Percentiles rank a stretch among this genome's conserved stretches.
Evolutionary conservation across 1,140 invertebrate species (phyloP).

Genomic region (Trigoniulus corallinus): DNA sequence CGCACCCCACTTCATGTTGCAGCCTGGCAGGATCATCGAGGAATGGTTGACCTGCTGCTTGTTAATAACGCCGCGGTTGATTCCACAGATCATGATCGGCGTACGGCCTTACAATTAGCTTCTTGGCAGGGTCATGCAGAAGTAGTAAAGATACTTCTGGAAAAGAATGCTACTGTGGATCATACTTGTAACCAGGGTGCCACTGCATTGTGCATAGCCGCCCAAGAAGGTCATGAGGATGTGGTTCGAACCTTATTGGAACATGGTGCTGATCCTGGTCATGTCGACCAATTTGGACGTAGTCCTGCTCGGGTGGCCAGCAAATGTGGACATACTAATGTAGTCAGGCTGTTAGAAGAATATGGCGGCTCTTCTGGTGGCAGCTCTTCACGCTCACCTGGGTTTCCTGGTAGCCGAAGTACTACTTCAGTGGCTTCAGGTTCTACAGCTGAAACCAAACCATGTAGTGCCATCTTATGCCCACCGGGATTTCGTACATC

Average conservation of each 20-base stretch:
- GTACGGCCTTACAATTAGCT: conserved; percentile 83
- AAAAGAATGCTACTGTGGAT: conserved; percentile 57
- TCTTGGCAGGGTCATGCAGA: conserved; percentile 82
- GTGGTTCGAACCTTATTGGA: conserved; percentile 71
- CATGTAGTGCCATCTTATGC: conserved; percentile 42
- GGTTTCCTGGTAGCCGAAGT: conserved; percentile 25
- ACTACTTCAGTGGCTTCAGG: conserved; percentile 39
- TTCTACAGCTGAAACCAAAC: conserved; percentile 49
- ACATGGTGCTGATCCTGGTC: conserved; percentile 77
- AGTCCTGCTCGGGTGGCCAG: conserved; percentile 57
- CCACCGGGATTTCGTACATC: conserved; percentile 18
- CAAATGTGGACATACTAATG: conserved; percentile 55
- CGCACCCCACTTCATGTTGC: conserved; percentile 81
- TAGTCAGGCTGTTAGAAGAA: conserved; percentile 43
- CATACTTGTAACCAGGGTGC: conserved; percentile 88
- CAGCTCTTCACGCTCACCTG: conserved; percentile 8
- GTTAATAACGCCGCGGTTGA: conserved; percentile 65
- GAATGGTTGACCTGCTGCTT: conserved; percentile 74
- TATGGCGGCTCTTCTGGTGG: conserved; percentile 18
- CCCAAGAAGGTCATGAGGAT: conserved; percentile 71
- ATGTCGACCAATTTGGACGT: conserved; percentile 76
- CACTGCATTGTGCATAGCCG: conserved; percentile 55
- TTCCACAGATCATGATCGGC: conserved; percentile 69
- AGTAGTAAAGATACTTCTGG: conserved; percentile 62
- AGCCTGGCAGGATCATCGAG: conserved; percentile 78